Percentiles rank a stretch among this genome's conserved stretches.
Conservation (phyloP, 2,113 vertebrate genomes). For the Megalops atlanticus region DNA sequence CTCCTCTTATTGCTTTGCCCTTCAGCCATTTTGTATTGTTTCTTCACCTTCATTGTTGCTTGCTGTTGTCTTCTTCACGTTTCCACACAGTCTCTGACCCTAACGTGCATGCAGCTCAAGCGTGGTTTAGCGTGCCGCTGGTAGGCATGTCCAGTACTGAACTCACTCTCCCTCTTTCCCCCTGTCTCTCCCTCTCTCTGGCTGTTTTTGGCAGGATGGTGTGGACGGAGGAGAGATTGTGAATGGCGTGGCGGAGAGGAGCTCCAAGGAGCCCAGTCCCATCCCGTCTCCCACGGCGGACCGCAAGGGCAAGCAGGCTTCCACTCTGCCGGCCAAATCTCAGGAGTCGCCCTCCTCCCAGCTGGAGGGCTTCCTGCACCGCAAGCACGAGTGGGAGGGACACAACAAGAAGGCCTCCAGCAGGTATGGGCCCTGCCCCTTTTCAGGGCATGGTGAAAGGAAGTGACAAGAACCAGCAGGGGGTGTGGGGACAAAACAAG, state of each 20-base stretch:
- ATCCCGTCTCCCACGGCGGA: conserved; percentile 79
- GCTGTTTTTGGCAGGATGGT: conserved; percentile 78
- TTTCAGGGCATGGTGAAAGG: too few relatives aligned
- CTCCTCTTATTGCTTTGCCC: too few relatives aligned
- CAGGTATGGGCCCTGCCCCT: conserved; percentile 77
- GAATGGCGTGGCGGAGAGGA: conserved; percentile 86
- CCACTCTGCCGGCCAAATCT: conserved; percentile 83
- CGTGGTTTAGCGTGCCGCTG: not conserved
- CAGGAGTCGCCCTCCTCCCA: conserved; percentile 79
- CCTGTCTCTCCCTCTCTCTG: not conserved
- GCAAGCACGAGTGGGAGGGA: conserved; percentile 93
- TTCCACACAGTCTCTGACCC: conserved; percentile 44
- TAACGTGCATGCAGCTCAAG: conserved; percentile 28
- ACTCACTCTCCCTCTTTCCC: not conserved
- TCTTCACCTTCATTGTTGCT: too few relatives aligned
- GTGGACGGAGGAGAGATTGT: conserved; percentile 79
- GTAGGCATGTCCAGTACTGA: not conserved
- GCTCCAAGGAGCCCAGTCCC: conserved; percentile 90
- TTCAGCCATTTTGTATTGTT: too few relatives aligned
- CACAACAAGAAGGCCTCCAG: conserved; percentile 96
- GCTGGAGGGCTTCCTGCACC: conserved; percentile 88
- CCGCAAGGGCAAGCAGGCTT: conserved; percentile 82
- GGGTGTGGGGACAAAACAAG: not conserved
- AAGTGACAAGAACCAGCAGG: too few relatives aligned
- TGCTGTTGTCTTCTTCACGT: conserved; percentile 6